A percentile compares a stretch with the other conserved stretches of the same genome.
phyloP scores from a whole-genome alignment of 2,888 invertebrate species.

The Spilarctia lutea region DNA sequence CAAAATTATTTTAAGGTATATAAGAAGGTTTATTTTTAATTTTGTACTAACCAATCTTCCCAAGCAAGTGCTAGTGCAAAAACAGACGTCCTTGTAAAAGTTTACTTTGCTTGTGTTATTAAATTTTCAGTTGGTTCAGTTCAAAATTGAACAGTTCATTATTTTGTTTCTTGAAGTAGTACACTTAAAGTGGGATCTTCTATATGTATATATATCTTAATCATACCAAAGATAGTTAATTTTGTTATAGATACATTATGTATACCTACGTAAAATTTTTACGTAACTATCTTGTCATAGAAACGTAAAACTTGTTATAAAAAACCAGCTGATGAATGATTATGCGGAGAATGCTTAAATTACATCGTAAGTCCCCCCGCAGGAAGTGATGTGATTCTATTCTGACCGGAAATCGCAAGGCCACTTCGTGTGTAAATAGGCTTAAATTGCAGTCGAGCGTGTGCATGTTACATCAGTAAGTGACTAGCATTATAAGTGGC shows the following conservation, averaged over 20 bases:
- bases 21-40: not conserved
- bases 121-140: too few relatives aligned
- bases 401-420: slow-evolving; percentile 27
- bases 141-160: not conserved
- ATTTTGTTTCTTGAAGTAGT: not conserved
- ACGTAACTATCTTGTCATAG: not conserved
- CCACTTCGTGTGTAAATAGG: slow-evolving; percentile 28
- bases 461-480: slow-evolving; percentile 14
- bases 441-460: slow-evolving; percentile 23
- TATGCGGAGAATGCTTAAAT: slow-evolving; percentile 18
- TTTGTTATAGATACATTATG: not conserved
- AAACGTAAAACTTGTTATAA: slow-evolving; percentile 3
- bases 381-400: slow-evolving; percentile 27
- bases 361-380: slow-evolving; percentile 12
- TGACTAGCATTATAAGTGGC: slow-evolving; percentile 21
- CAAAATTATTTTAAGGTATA: too few relatives aligned
- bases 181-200: too few relatives aligned
- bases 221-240: not conserved
- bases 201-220: not conserved
- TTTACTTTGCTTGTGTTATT: not conserved
- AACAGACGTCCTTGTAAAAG: not conserved
- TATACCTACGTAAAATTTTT: not conserved
- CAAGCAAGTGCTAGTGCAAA: not conserved
- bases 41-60: not conserved
- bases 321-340: slow-evolving; percentile 10